phyloP scores from a whole-genome alignment of 2,888 invertebrate genomes.

The Mesoligia furuncula region DNA sequence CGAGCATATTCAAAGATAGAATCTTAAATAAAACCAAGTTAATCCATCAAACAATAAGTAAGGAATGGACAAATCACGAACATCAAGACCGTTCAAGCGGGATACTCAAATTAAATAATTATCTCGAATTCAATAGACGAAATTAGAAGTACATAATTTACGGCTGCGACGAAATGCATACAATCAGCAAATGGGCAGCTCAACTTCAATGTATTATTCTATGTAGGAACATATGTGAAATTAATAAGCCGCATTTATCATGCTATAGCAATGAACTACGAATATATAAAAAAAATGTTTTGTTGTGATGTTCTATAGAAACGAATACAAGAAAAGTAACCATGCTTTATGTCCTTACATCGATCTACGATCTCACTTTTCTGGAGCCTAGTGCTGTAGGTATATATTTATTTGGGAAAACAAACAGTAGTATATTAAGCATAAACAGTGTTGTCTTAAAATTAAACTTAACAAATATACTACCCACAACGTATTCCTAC shows the following conservation, averaged over 20 bases:
- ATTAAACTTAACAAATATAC: too few species aligned
- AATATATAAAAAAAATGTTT: not conserved
- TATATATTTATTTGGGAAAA: too few species aligned
- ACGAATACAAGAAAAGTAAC: not conserved
- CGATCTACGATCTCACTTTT: not conserved
- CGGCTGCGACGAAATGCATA: not conserved
- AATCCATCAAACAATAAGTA: too few species aligned
- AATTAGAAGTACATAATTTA: not conserved
- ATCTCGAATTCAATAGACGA: not conserved
- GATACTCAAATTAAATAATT: not conserved
- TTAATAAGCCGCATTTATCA: not conserved
- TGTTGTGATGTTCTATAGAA: slow-evolving; percentile 1
- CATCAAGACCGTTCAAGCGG: not conserved
- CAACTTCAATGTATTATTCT: not conserved
- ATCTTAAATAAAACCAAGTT: not conserved
- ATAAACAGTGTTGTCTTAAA: too few species aligned
- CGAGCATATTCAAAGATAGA: not conserved
- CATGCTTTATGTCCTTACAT: not conserved
- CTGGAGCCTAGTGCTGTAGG: not conserved
- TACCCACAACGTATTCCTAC: too few species aligned
- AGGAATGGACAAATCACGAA: not conserved
- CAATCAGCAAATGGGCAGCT: not conserved
- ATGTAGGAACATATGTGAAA: not conserved
- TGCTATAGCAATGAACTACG: not conserved
- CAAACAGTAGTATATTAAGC: too few species aligned